Evolutionary conservation across 2,888 invertebrate genomes (phyloP).

Genomic region (Xylota segnis): DNA sequence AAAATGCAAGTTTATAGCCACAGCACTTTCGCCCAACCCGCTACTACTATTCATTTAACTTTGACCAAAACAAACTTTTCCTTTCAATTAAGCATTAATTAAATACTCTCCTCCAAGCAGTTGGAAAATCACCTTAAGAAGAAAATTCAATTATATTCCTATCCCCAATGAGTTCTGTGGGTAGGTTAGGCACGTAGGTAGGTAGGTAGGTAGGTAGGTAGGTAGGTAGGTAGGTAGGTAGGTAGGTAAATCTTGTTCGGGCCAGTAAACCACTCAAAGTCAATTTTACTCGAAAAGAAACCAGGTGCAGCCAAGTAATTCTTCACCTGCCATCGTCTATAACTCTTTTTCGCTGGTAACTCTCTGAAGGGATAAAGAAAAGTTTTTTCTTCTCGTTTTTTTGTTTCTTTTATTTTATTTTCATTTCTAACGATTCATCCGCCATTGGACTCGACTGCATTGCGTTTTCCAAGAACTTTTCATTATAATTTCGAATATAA

Average conservation of each 20-base stretch:
- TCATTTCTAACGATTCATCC: conserved; percentile 12
- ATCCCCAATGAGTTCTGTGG: background rate
- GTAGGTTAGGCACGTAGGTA: no score
- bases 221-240: no score
- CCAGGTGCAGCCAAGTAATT: conserved; percentile 61
- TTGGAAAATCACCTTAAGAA: conserved; percentile 32
- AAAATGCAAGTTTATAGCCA: background rate
- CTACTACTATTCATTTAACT: background rate
- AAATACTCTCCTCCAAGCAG: conserved; percentile 3
- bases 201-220: conserved; percentile 1
- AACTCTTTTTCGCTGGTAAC: conserved; percentile 16
- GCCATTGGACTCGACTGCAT: conserved; percentile 4
- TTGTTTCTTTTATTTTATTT: no score
- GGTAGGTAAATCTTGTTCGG: conserved; percentile 26
- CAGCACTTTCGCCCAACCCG: background rate
- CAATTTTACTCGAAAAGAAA: conserved; percentile 47
- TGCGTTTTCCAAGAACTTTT: conserved; percentile 42
- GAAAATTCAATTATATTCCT: conserved; percentile 40
- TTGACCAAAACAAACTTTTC: conserved; percentile 19
- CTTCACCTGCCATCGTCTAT: conserved; percentile 33
- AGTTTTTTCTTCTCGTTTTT: conserved; percentile 27
- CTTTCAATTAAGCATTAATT: conserved; percentile 32
- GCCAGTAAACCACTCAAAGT: conserved; percentile 44
- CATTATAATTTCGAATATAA: conserved; percentile 50
- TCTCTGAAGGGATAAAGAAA: conserved; percentile 6